A percentile compares a stretch with the other conserved stretches of the same genome.
Conservation (phyloP, 2,797 vertebrate species). For the Microctenopoma lineatum region DNA sequence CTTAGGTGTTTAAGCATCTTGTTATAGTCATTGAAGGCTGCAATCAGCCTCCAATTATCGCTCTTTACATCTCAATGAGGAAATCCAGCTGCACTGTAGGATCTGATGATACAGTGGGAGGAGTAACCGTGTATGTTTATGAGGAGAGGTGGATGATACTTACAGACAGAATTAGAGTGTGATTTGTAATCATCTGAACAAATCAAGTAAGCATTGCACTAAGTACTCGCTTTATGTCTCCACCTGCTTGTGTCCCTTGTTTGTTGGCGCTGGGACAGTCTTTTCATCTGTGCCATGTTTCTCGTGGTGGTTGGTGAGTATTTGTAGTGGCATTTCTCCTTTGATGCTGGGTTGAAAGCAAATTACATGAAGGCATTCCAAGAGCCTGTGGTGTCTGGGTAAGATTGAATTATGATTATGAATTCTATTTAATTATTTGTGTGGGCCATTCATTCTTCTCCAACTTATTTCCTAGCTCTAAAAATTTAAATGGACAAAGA, state of each 20-base stretch:
- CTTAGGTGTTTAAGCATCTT: slow-evolving; percentile 56
- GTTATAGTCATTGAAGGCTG: slow-evolving; percentile 67
- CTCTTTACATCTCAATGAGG: slow-evolving; percentile 81
- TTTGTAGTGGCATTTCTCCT: slow-evolving; percentile 35
- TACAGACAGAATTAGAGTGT: slow-evolving; percentile 58
- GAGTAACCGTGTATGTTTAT: slow-evolving; percentile 53
- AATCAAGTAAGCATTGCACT: slow-evolving; percentile 50
- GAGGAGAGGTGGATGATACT: slow-evolving; percentile 63
- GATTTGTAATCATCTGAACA: slow-evolving; percentile 70
- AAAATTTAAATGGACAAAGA: slow-evolving; percentile 42
- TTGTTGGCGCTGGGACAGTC: slow-evolving; percentile 23
- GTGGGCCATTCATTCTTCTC: slow-evolving; percentile 33
- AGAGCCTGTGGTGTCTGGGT: slow-evolving; percentile 28
- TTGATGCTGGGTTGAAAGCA: slow-evolving; percentile 31
- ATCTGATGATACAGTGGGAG: slow-evolving; percentile 61
- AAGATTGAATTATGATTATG: slow-evolving; percentile 53
- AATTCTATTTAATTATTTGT: slow-evolving; percentile 56
- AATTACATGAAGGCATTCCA: slow-evolving; percentile 28
- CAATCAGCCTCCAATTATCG: slow-evolving; percentile 84
- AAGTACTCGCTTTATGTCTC: slow-evolving; percentile 40
- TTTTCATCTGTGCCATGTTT: slow-evolving; percentile 23
- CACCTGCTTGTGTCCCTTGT: slow-evolving; percentile 47
- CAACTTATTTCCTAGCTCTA: slow-evolving; percentile 30
- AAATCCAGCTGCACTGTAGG: slow-evolving; percentile 70
- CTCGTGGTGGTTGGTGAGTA: slow-evolving; percentile 20